A percentile compares a stretch with the other conserved stretches of the same genome.
Conservation (phyloP, 2,888 invertebrate species). For the Galerucella nymphaeae region DNA sequence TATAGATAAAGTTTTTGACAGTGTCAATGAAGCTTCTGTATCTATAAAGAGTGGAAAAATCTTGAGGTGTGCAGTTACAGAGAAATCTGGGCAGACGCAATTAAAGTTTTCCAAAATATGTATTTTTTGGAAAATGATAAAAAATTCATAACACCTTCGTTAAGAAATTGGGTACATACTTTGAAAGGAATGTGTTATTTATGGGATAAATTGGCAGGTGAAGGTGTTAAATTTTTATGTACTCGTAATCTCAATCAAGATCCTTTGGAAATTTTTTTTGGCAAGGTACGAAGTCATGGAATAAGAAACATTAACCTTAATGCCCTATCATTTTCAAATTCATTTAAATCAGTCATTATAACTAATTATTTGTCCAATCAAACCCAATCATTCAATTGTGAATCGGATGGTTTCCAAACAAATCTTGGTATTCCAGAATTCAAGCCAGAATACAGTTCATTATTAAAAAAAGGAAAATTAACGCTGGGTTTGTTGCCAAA, state of each 20-base stretch:
- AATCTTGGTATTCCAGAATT: no score
- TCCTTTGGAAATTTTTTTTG: background rate
- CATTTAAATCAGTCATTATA: background rate
- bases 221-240: background rate
- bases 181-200: background rate
- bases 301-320: background rate
- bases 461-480: no score
- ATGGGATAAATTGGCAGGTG: background rate
- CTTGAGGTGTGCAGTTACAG: no score
- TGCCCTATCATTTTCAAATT: background rate
- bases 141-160: background rate
- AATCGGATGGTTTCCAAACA: no score
- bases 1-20: background rate
- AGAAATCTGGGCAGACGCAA: no score
- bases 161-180: conserved; percentile 7
- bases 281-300: background rate
- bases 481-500: background rate
- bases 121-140: background rate
- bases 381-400: background rate
- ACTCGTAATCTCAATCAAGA: background rate
- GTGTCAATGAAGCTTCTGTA: background rate
- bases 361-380: conserved; percentile 2
- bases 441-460: no score
- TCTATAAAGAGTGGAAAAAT: no score
- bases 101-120: conserved; percentile 4